Conservation (phyloP, 2,888 invertebrate species). For the Spatulosminthurus flaviceps region DNA sequence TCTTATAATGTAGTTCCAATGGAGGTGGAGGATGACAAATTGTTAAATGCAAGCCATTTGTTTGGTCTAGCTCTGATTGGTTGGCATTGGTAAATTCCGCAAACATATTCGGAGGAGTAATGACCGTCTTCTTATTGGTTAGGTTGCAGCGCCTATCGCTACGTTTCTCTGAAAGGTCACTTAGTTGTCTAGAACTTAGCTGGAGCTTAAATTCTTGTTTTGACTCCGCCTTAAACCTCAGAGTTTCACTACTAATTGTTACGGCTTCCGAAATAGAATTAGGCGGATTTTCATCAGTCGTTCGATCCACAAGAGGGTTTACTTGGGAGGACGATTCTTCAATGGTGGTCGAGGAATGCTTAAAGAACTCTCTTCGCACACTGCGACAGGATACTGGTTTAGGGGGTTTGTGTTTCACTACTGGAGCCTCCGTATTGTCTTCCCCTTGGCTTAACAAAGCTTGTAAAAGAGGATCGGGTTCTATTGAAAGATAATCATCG, state of each 20-base stretch:
- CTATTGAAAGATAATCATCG: neutral
- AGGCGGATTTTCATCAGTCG: too few species aligned
- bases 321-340: too few species aligned
- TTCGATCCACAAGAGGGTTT: too few species aligned
- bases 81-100: neutral
- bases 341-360: too few species aligned
- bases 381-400: neutral
- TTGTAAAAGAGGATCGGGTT: conserved; percentile 20
- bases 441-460: neutral
- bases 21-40: neutral
- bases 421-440: neutral
- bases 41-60: conserved; percentile 10
- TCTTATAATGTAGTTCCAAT: neutral
- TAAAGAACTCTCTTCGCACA: too few species aligned
- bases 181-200: too few species aligned
- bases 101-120: conserved; percentile 32
- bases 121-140: neutral
- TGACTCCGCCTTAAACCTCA: neutral
- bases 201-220: neutral
- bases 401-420: conserved; percentile 10
- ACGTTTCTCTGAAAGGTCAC: too few species aligned
- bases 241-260: too few species aligned
- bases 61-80: too few species aligned
- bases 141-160: too few species aligned
- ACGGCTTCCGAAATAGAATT: too few species aligned